Evolutionary conservation across 1,140 invertebrate genomes (phyloP).

Genomic region (Lepeophtheirus salmonis): DNA sequence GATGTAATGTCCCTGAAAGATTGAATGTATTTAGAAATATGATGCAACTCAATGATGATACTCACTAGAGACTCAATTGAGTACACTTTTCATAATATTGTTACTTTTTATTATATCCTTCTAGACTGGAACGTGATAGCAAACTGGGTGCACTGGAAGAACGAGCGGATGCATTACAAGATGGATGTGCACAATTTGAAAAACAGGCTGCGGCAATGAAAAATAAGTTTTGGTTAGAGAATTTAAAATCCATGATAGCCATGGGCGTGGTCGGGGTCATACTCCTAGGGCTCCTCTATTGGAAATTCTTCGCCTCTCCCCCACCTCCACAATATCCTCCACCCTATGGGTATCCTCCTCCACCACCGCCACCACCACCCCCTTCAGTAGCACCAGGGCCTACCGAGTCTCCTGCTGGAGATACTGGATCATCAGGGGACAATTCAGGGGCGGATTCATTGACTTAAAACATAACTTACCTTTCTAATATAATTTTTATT

Average conservation of each 20-base stretch:
- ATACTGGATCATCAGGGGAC: neutral
- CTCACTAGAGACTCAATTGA: too few relatives aligned
- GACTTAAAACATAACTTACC: too few relatives aligned
- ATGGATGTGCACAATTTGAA: conserved; percentile 92
- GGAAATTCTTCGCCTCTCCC: conserved; percentile 14
- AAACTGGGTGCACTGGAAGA: conserved; percentile 15
- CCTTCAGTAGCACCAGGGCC: neutral
- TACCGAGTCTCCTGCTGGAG: neutral
- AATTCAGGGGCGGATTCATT: neutral
- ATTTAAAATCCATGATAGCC: conserved; percentile 17
- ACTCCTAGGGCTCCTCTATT: conserved; percentile 13
- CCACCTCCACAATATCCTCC: conserved; percentile 7
- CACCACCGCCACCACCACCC: conserved; percentile 7
- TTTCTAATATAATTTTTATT: too few relatives aligned
- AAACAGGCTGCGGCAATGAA: conserved; percentile 38
- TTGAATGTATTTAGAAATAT: too few relatives aligned
- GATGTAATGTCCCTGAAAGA: too few relatives aligned
- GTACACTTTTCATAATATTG: neutral
- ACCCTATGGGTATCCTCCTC: neutral
- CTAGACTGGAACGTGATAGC: conserved; percentile 10
- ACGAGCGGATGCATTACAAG: conserved; percentile 63
- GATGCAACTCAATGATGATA: too few relatives aligned
- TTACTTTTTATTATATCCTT: neutral
- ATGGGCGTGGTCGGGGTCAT: conserved; percentile 12
- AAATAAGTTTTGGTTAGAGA: conserved; percentile 19